A percentile compares a stretch with the other conserved stretches of the same genome.
Conservation (phyloP, 1,140 invertebrate species). For the Microplitis demolitor region DNA sequence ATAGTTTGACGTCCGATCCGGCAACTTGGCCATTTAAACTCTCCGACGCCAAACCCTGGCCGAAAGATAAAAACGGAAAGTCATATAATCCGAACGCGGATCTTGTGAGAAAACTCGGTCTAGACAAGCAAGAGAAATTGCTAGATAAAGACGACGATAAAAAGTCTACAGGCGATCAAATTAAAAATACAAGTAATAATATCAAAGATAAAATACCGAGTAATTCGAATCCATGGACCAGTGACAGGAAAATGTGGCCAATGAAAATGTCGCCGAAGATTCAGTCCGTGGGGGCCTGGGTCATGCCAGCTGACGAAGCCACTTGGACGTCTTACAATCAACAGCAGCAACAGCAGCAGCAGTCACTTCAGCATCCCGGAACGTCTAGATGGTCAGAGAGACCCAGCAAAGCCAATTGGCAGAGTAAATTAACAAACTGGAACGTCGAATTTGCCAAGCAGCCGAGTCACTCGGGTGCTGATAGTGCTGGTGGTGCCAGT, state of each 20-base stretch:
- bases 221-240: constrained; percentile 6
- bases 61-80: constrained; percentile 52
- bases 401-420: constrained; percentile 24
- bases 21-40: constrained; percentile 55
- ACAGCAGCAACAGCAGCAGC: constrained; percentile 2
- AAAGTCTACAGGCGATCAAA: neutral
- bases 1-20: constrained; percentile 52
- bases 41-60: constrained; percentile 51
- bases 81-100: constrained; percentile 55
- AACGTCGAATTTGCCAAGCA: constrained; percentile 36
- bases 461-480: constrained; percentile 23
- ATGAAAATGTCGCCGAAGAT: constrained; percentile 32
- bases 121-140: constrained; percentile 42
- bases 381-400: neutral
- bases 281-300: constrained; percentile 38
- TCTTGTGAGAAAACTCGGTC: constrained; percentile 47
- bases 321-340: constrained; percentile 37
- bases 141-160: constrained; percentile 15
- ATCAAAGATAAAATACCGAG: neutral
- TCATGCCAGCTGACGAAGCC: constrained; percentile 35
- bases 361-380: neutral
- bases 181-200: neutral
- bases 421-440: constrained; percentile 43
- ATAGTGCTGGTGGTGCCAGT: no score
- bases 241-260: constrained; percentile 18